These are phyloP conservation scores for Trachelus tabidus DNA, from an alignment of 2,888 invertebrate species.

Conservation along the genomic window DNA sequence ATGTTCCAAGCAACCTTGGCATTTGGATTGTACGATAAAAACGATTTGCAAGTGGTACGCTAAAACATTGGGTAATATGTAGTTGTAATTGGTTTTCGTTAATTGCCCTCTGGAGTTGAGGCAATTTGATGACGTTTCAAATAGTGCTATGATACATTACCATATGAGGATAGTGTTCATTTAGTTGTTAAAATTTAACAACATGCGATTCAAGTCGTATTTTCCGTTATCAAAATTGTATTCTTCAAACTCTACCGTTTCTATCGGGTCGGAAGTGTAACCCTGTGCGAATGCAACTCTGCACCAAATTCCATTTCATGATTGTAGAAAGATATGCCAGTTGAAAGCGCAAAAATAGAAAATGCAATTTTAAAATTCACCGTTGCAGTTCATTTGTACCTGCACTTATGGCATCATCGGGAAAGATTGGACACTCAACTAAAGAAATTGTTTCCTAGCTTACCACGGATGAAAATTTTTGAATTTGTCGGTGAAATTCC, in stretches of 20 bases:
- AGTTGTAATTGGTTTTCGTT: no score
- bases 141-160: no score
- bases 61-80: slow-evolving; percentile 31
- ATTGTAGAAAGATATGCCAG: neutral
- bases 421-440: slow-evolving; percentile 38
- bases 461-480: slow-evolving; percentile 34
- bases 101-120: no score
- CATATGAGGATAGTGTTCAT: no score
- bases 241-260: no score
- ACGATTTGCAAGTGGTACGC: slow-evolving; percentile 39
- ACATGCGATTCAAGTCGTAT: neutral
- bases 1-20: slow-evolving; percentile 36
- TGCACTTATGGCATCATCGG: slow-evolving; percentile 45
- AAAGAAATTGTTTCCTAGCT: slow-evolving; percentile 28
- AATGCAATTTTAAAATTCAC: neutral
- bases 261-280: no score
- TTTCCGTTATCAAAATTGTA: neutral
- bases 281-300: no score
- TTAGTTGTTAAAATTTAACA: neutral
- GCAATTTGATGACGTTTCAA: no score
- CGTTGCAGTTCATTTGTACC: slow-evolving; percentile 33
- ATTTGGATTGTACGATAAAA: slow-evolving; percentile 40
- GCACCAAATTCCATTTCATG: neutral
- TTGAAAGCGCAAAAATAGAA: neutral
- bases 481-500: slow-evolving; percentile 42